Base-by-base conservation (phyloP, 1,140 invertebrate genomes). In the Cephus cinctus region DNA sequence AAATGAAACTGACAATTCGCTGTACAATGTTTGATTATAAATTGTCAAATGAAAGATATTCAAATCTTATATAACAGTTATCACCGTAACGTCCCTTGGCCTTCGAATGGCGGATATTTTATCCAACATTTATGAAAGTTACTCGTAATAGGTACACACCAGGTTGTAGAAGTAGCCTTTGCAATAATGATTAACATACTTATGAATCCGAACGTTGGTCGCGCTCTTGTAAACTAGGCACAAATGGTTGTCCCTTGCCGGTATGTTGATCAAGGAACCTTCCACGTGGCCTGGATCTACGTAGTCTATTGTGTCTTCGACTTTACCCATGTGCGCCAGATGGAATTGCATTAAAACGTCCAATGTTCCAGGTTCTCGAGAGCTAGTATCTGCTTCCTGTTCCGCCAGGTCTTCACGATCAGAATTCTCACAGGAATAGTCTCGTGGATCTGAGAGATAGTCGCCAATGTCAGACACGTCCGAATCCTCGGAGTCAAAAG, bases 201-300 rank as follows among this genome's bases (percentile, higher is more conserved):
- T 84, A 38, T 83, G 81, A 67, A 85, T 78, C 54, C 83, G 79
- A 22, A 80, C 80, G 18, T 82, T 81, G 50, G 81, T 82, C 8
- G 71, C 59, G 53, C 79, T 79, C 48, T 82, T 83, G 65, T 85
- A 88, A 18, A 87, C 81, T n/a, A 88, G 73, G 62, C 79, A 84
- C 5, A 88, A 67, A 41, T 81, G 77, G 74, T 88, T 88, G 64
- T 83, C 77, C 23, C 75, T 67, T 2, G 80, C 75, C 0, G 75
- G 65, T 6, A 77, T 43, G 6, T 65, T 58, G 5, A 73, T 65
- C 0, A 71, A 27, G 11, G 54, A 48, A 5, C 65, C 67, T 0
- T 75, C 61, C 6, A 62, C 46, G 11, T 56, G 51, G 6, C 35
- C 56, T 2, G 66, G 56, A 56, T 71, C 60, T 5, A 76, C 56